Evolutionary conservation across 2,888 invertebrate genomes (phyloP).

Genomic region (Ormyrus pomaceus): DNA sequence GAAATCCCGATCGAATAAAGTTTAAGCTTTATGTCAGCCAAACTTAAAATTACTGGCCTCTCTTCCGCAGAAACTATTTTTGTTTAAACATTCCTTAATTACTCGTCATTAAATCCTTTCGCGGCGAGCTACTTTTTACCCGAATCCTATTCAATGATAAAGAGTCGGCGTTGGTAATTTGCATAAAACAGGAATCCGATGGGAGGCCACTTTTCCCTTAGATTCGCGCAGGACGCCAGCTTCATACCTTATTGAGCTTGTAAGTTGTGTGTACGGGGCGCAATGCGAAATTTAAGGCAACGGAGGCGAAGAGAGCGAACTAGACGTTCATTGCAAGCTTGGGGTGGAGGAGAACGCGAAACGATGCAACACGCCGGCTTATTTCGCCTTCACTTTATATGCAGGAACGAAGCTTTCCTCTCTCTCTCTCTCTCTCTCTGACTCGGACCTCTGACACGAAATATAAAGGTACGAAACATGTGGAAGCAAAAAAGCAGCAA

Average conservation of each 20-base stretch:
- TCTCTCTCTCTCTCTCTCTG: slow-evolving; percentile 2
- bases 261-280: slow-evolving; percentile 29
- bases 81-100: too few species aligned
- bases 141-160: too few species aligned
- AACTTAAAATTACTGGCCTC: too few species aligned
- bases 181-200: too few species aligned
- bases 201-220: too few species aligned
- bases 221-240: background rate
- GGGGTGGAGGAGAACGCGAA: slow-evolving; percentile 53
- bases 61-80: too few species aligned
- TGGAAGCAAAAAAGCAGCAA: slow-evolving; percentile 17
- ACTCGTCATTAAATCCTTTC: too few species aligned
- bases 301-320: slow-evolving; percentile 24
- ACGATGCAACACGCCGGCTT: slow-evolving; percentile 64
- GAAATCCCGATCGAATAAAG: too few species aligned
- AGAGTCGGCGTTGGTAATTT: too few species aligned
- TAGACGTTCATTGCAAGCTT: slow-evolving; percentile 45
- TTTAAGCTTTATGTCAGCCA: too few species aligned
- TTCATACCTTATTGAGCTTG: slow-evolving; percentile 40
- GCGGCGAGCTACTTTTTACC: too few species aligned
- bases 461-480: slow-evolving; percentile 19
- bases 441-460: slow-evolving; percentile 41
- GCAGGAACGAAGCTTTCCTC: slow-evolving; percentile 62
- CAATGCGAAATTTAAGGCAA: slow-evolving; percentile 49
- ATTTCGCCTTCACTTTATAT: slow-evolving; percentile 74